Evolutionary conservation across 2,797 vertebrate species (phyloP).

Genomic region (Nyctalus aviator): DNA sequence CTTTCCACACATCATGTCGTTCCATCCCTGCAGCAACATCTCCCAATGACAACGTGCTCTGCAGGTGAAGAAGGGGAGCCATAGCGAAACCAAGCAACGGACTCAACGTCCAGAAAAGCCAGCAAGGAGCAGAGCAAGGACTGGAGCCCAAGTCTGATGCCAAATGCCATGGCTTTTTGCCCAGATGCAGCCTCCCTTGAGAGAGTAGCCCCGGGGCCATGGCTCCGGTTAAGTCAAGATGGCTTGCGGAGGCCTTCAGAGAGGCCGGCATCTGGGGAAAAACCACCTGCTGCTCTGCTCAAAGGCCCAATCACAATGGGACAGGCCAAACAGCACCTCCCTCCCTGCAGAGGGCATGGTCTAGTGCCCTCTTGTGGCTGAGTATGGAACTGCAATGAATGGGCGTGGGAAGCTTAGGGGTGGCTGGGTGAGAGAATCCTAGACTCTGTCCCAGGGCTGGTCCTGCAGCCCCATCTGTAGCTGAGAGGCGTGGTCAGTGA

Average conservation of each 20-base stretch:
- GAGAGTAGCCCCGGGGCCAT: background rate
- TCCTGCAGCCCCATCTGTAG: background rate
- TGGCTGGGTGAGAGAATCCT: background rate
- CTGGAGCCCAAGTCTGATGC: background rate
- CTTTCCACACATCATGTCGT: background rate
- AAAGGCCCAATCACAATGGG: background rate
- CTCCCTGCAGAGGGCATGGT: constrained; percentile 60
- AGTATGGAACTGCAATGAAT: background rate
- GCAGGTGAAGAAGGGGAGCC: background rate
- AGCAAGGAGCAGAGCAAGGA: background rate
- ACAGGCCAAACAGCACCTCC: background rate
- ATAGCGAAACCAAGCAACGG: background rate
- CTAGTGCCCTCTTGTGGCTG: constrained; percentile 79
- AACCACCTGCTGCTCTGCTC: background rate
- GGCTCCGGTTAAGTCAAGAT: background rate
- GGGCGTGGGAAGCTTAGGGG: background rate
- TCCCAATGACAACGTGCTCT: background rate
- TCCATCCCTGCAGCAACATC: background rate
- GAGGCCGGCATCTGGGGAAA: background rate
- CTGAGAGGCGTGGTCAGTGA: background rate
- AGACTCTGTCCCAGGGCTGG: background rate
- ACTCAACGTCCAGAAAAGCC: background rate
- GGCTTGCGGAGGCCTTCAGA: background rate
- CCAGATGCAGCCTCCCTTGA: background rate
- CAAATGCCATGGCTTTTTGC: background rate